A percentile compares a stretch with the other conserved stretches of the same genome.
These are phyloP conservation scores for Bombus fervidus DNA, from an alignment of 1,140 invertebrate genomes.

Conservation along the genomic window DNA sequence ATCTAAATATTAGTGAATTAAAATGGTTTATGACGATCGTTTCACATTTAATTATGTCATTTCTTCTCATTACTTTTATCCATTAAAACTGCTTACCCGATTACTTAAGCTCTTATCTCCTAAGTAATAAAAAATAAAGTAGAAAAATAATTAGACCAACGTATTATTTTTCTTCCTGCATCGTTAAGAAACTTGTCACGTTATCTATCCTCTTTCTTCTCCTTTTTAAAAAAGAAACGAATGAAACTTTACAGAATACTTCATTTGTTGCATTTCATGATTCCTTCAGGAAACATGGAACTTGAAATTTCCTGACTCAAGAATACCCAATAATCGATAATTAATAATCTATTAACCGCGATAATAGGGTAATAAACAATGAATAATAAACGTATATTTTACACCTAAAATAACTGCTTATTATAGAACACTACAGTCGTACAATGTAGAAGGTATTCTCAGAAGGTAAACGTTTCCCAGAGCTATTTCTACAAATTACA, in stretches of 20 bases:
- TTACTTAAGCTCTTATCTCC: no score
- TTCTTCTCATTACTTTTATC: background rate
- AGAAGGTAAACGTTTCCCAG: background rate
- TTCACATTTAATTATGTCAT: background rate
- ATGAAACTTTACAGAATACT: background rate
- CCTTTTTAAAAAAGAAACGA: no score
- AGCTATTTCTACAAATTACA: slow-evolving; percentile 1
- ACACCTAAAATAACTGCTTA: background rate
- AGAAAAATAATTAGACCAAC: no score
- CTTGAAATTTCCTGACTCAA: background rate
- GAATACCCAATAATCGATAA: background rate
- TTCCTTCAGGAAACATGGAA: background rate
- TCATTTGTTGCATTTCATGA: background rate
- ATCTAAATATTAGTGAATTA: no score
- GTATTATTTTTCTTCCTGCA: no score
- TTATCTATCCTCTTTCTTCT: no score
- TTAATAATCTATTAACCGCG: background rate
- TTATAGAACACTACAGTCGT: no score
- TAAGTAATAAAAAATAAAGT: no score
- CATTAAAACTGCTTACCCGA: background rate
- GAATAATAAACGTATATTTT: background rate
- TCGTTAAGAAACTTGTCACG: no score
- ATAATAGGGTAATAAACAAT: background rate
- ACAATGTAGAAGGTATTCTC: no score
- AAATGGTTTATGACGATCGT: no score